Conservation (phyloP, 2,113 vertebrate species). For the Stictonetta naevosa region DNA sequence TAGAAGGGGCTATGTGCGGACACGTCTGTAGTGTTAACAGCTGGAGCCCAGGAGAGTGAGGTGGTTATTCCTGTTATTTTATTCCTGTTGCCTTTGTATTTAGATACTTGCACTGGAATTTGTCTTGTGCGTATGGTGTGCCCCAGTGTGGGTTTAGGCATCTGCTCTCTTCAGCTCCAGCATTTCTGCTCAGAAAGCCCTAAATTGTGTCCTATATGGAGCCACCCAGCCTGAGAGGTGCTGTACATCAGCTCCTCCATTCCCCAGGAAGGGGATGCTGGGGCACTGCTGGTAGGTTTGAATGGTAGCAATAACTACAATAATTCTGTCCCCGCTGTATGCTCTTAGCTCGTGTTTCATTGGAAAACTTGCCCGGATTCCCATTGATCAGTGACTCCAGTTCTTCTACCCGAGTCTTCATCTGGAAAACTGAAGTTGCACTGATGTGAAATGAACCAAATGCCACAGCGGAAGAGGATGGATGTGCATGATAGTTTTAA, state of each 20-base stretch:
- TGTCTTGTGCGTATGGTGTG: neutral
- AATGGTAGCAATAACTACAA: too few species aligned
- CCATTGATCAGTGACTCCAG: neutral
- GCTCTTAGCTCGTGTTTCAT: neutral
- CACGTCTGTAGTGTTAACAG: neutral
- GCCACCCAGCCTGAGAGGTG: fast-evolving
- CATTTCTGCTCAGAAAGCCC: neutral
- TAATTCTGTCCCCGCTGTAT: fast-evolving
- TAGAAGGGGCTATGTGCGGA: neutral
- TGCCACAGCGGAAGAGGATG: neutral
- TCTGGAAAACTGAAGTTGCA: neutral
- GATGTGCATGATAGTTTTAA: neutral
- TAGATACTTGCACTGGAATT: neutral
- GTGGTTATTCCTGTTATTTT: neutral
- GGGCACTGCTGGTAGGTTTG: neutral
- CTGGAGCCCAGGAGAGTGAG: neutral
- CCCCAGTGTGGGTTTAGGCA: neutral
- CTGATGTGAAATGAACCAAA: neutral
- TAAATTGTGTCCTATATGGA: neutral
- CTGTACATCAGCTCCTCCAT: neutral
- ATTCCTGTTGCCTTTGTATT: neutral
- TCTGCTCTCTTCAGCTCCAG: neutral
- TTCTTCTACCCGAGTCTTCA: neutral
- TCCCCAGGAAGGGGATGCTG: neutral
- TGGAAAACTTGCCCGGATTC: neutral